Conservation (phyloP, 1,140 invertebrate genomes). For the Reticulitermes speratus region DNA sequence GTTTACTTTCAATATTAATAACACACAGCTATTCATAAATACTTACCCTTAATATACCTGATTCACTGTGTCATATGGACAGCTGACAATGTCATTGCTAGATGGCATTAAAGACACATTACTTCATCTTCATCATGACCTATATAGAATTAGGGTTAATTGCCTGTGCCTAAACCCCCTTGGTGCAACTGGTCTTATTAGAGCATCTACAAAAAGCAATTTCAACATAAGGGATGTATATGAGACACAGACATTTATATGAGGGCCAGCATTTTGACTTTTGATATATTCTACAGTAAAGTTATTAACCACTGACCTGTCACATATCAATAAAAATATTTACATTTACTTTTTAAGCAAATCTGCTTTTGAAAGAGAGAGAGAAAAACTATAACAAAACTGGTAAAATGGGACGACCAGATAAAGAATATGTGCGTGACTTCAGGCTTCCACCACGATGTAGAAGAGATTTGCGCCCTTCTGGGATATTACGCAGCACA, state of each 20-base stretch:
- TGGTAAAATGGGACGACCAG: background rate
- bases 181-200: too few relatives aligned
- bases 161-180: too few relatives aligned
- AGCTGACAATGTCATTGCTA: background rate
- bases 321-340: background rate
- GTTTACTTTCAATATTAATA: background rate
- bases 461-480: too few relatives aligned
- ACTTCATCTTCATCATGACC: background rate
- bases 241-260: background rate
- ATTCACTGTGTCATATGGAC: background rate
- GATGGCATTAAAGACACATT: background rate
- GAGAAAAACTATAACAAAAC: background rate
- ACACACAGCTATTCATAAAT: background rate
- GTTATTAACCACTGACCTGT: background rate
- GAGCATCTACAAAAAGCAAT: background rate
- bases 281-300: background rate
- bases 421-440: background rate
- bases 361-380: background rate
- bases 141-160: too few relatives aligned
- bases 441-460: too few relatives aligned
- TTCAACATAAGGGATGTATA: background rate
- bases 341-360: background rate
- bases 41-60: slow-evolving; percentile 7
- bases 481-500: too few relatives aligned
- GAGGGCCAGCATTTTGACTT: background rate